Conservation (phyloP, 1,140 invertebrate species). For the Drosophila obscura region DNA sequence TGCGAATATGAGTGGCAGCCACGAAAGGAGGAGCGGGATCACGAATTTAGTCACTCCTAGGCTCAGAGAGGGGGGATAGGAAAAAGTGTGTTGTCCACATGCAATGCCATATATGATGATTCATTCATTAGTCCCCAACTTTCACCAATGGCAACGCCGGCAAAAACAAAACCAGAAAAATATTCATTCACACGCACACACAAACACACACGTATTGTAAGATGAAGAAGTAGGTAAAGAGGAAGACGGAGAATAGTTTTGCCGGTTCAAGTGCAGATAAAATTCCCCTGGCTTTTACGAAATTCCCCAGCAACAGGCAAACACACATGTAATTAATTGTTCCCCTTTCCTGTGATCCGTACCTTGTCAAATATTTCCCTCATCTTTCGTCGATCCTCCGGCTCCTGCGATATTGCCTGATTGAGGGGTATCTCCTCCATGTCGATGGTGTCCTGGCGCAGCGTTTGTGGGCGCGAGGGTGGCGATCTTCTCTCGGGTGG, state of each 20-base stretch:
- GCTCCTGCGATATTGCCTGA: slow-evolving; percentile 52
- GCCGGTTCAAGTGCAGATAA: not conserved
- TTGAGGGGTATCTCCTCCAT: slow-evolving; percentile 81
- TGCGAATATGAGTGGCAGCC: slow-evolving; percentile 41
- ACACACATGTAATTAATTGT: no score
- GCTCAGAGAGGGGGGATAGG: slow-evolving; percentile 4
- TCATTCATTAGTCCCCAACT: slow-evolving; percentile 45
- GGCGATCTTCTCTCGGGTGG: slow-evolving; percentile 62
- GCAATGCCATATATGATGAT: slow-evolving; percentile 37
- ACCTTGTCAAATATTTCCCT: slow-evolving; percentile 77
- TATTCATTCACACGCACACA: slow-evolving; percentile 51
- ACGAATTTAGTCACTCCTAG: no score
- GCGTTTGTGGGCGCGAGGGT: slow-evolving; percentile 53
- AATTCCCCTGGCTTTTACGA: not conserved
- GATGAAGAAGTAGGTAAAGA: no score
- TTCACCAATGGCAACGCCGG: slow-evolving; percentile 46
- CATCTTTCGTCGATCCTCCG: slow-evolving; percentile 70
- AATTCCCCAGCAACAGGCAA: not conserved
- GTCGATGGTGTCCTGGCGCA: slow-evolving; percentile 77
- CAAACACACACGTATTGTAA: not conserved
- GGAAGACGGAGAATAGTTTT: no score
- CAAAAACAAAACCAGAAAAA: slow-evolving; percentile 29
- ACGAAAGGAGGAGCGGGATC: not conserved
- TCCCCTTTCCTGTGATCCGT: not conserved
- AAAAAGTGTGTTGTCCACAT: not conserved